A percentile compares a stretch with the other conserved stretches of the same genome.
Evolutionary conservation across 2,113 vertebrate genomes (phyloP).

Genomic region (Antechinus stuartii): DNA sequence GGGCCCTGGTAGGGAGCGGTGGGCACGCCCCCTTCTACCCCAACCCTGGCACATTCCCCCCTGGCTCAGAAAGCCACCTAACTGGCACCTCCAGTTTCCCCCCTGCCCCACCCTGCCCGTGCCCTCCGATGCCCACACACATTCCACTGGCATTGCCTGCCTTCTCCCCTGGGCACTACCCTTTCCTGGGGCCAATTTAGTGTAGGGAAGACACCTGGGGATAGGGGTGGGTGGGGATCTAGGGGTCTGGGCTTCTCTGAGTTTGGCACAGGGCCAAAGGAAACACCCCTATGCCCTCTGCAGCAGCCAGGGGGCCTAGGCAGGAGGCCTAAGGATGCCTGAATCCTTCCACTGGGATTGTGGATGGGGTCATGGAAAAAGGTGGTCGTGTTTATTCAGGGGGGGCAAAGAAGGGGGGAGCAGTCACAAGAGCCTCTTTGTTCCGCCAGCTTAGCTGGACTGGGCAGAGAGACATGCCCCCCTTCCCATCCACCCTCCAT

Average conservation of each 20-base stretch:
- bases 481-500: conserved; percentile 74
- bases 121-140: conserved; percentile 82
- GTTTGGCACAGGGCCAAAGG: conserved; percentile 63
- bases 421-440: conserved; percentile 79
- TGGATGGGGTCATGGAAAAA: conserved; percentile 82
- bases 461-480: conserved; percentile 73
- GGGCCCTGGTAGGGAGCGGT: conserved; percentile 52
- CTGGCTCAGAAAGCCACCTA: conserved; percentile 81
- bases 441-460: conserved; percentile 66
- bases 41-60: conserved; percentile 69
- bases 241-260: conserved; percentile 67
- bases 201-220: conserved; percentile 77
- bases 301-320: conserved; percentile 62
- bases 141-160: conserved; percentile 81
- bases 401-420: conserved; percentile 74
- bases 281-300: conserved; percentile 30
- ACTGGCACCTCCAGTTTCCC: conserved; percentile 81
- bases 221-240: conserved; percentile 69
- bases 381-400: conserved; percentile 82
- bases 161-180: conserved; percentile 73
- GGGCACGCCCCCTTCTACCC: conserved; percentile 62
- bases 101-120: conserved; percentile 77
- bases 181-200: conserved; percentile 75
- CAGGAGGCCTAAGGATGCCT: conserved; percentile 68
- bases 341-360: conserved; percentile 72